Evolutionary conservation across 1,140 invertebrate species (phyloP).

Genomic region (Eriocheir sinensis): DNA sequence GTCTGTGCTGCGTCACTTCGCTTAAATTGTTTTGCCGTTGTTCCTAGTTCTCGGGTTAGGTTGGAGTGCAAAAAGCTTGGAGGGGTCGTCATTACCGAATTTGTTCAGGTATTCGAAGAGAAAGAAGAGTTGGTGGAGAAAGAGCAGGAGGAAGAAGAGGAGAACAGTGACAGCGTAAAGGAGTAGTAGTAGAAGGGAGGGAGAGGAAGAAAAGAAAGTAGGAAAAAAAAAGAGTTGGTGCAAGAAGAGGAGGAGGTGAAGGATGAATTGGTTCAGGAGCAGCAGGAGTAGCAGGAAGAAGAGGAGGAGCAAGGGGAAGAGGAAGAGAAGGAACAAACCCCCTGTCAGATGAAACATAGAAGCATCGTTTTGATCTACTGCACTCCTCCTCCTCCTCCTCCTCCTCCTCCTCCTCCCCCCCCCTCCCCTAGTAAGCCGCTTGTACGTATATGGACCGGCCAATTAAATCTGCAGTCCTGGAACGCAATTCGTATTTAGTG

Average conservation of each 20-base stretch:
- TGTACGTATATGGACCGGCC: background rate
- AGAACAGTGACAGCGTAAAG: too few species aligned
- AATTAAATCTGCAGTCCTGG: background rate
- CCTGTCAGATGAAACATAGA: conserved; percentile 24
- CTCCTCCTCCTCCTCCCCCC: background rate
- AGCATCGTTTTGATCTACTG: background rate
- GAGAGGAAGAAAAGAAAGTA: background rate
- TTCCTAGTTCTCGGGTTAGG: too few species aligned
- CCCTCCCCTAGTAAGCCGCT: background rate
- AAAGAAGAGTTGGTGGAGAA: background rate
- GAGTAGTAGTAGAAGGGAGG: background rate
- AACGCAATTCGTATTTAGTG: background rate
- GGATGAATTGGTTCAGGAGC: background rate
- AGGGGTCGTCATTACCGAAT: too few species aligned
- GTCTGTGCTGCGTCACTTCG: too few species aligned
- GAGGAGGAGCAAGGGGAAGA: background rate
- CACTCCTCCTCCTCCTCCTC: background rate
- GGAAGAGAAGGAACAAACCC: background rate
- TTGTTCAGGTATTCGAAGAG: too few species aligned
- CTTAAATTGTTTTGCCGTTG: too few species aligned
- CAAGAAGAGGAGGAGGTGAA: background rate
- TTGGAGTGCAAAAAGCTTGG: too few species aligned
- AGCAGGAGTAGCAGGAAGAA: background rate
- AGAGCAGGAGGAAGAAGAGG: background rate
- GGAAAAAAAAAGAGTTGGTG: background rate